A percentile compares a stretch with the other conserved stretches of the same genome.
These are phyloP conservation scores for Micromys minutus DNA, from an alignment of 2,113 vertebrate species.

Conservation along the genomic window DNA sequence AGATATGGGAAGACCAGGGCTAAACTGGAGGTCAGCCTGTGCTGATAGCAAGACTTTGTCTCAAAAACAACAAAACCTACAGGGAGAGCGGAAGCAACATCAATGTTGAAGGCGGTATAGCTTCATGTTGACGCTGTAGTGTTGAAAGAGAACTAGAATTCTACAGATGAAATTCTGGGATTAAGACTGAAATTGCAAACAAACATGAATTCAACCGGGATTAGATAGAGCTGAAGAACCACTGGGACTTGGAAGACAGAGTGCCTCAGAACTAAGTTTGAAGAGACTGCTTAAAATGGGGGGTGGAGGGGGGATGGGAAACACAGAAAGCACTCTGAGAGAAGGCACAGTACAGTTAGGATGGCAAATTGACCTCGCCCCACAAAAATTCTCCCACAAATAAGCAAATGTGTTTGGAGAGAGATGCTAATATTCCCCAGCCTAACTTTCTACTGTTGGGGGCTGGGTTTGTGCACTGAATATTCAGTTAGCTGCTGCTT, in stretches of 20 bases:
- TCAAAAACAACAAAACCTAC: not conserved
- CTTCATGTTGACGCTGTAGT: not conserved
- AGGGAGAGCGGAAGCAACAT: not conserved
- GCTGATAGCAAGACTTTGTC: not conserved
- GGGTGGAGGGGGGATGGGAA: not conserved
- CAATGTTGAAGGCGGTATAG: not conserved
- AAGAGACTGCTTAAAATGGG: not conserved
- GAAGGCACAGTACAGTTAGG: not conserved
- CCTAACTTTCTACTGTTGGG: not conserved
- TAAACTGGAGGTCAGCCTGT: not conserved
- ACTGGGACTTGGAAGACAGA: constrained; percentile 32
- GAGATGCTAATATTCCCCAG: not conserved
- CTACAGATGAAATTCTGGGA: constrained; percentile 34
- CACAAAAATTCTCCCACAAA: not conserved
- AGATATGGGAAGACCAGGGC: no score
- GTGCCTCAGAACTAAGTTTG: not conserved
- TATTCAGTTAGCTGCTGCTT: no score
- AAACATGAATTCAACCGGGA: constrained; percentile 32
- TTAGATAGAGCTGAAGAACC: constrained; percentile 43
- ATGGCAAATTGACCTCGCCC: not conserved
- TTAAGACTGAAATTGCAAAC: constrained; percentile 2
- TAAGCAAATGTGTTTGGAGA: not conserved
- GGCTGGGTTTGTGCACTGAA: no score
- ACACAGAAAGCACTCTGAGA: not conserved
- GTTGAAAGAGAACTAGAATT: constrained; percentile 31